Percentiles rank a stretch among this genome's conserved stretches.
phyloP scores from a whole-genome alignment of 2,113 vertebrate species.

The Rhinichthys klamathensis region DNA sequence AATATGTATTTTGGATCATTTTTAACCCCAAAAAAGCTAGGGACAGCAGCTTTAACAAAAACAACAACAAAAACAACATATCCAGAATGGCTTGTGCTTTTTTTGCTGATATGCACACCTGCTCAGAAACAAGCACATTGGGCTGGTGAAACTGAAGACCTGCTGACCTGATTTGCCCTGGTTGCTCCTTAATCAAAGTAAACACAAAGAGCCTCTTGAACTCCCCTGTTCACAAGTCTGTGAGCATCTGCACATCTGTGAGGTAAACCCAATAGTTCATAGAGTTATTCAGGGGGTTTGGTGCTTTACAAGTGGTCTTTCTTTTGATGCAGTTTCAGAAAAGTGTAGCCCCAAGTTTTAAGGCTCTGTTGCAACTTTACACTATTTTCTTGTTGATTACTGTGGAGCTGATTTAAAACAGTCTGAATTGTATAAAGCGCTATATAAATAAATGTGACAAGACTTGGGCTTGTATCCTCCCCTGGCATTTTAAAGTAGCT shows the following conservation, averaged over 20 bases:
- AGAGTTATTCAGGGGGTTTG: not conserved
- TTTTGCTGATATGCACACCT: conserved; percentile 1
- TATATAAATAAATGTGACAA: too few relatives aligned
- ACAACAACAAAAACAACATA: not conserved
- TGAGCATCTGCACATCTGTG: conserved; percentile 36
- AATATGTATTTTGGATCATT: too few relatives aligned
- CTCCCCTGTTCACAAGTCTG: conserved; percentile 29
- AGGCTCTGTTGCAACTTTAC: not conserved
- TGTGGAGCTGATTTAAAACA: too few relatives aligned
- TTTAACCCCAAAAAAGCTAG: too few relatives aligned
- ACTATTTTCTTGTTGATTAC: too few relatives aligned
- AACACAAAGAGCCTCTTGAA: conserved; percentile 57
- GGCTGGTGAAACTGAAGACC: conserved; percentile 20
- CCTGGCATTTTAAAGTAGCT: too few relatives aligned
- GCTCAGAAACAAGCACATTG: not conserved
- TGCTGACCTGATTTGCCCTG: conserved; percentile 63
- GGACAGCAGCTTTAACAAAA: too few relatives aligned
- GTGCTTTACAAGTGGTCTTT: not conserved
- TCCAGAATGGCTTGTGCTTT: not conserved
- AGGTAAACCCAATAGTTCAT: conserved; percentile 31
- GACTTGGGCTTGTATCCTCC: too few relatives aligned
- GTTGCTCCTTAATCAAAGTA: conserved; percentile 67
- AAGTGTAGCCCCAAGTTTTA: conserved; percentile 28
- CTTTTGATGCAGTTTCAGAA: conserved; percentile 36
- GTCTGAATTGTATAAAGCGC: too few relatives aligned